A percentile compares a stretch with the other conserved stretches of the same genome.
These are phyloP conservation scores for Cepaea hortensis DNA, from an alignment of 2,888 invertebrate species.

Conservation along the genomic window DNA sequence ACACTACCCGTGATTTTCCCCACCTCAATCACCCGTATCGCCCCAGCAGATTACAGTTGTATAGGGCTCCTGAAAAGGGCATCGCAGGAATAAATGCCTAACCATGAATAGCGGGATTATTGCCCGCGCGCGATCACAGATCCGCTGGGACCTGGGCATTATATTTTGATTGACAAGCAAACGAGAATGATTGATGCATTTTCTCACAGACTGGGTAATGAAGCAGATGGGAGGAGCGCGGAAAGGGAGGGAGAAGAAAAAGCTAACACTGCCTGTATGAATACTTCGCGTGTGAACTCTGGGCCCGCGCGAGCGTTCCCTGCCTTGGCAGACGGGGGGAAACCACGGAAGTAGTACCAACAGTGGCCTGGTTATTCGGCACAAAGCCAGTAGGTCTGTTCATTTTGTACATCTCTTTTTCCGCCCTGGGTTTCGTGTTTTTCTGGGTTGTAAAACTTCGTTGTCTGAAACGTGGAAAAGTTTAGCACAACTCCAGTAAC, in stretches of 20 bases:
- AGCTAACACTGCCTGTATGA: slow-evolving; percentile 52
- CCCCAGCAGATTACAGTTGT: slow-evolving; percentile 39
- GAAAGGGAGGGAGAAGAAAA: slow-evolving; percentile 39
- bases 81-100: slow-evolving; percentile 35
- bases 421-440: no score
- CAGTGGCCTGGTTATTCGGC: slow-evolving; percentile 30
- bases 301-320: not conserved
- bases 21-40: slow-evolving; percentile 33
- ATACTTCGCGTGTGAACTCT: slow-evolving; percentile 54
- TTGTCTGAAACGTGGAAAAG: no score
- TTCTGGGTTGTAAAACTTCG: no score
- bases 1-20: no score
- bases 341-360: slow-evolving; percentile 24
- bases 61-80: slow-evolving; percentile 46
- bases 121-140: slow-evolving; percentile 18
- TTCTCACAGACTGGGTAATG: slow-evolving; percentile 44
- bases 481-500: no score
- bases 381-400: slow-evolving; percentile 28
- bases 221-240: slow-evolving; percentile 60
- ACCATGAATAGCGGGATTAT: slow-evolving; percentile 52
- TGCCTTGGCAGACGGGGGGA: slow-evolving; percentile 20
- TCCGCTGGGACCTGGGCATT: slow-evolving; percentile 24
- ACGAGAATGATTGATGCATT: slow-evolving; percentile 65
- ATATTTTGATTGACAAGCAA: slow-evolving; percentile 65
- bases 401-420: no score